phyloP scores from a whole-genome alignment of 2,113 vertebrate genomes.

The Carollia perspicillata region DNA sequence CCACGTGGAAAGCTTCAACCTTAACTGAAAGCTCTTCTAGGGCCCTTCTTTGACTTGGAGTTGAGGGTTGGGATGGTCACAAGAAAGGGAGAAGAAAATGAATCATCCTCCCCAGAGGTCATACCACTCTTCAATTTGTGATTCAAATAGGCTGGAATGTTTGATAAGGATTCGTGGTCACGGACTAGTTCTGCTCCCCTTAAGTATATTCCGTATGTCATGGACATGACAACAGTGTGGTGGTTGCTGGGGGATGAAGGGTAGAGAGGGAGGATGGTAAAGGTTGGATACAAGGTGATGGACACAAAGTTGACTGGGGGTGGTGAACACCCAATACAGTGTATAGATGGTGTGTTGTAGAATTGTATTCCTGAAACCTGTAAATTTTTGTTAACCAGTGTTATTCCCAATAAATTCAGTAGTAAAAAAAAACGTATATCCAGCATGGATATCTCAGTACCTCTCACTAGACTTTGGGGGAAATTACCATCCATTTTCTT shows the following conservation, averaged over 20 bases:
- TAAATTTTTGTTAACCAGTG: too few relatives aligned
- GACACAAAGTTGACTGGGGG: too few relatives aligned
- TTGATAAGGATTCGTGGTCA: background rate
- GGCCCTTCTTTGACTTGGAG: background rate
- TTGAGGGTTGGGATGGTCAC: background rate
- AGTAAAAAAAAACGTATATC: background rate
- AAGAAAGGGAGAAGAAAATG: background rate
- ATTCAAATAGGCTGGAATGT: background rate
- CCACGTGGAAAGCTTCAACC: background rate
- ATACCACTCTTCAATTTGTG: background rate
- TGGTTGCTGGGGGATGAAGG: too few relatives aligned
- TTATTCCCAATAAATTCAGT: too few relatives aligned
- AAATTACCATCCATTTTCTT: background rate
- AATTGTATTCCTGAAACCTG: too few relatives aligned
- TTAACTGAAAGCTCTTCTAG: background rate
- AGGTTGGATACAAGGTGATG: too few relatives aligned
- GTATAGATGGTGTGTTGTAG: too few relatives aligned
- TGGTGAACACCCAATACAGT: too few relatives aligned
- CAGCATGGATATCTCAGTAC: background rate
- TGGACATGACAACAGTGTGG: too few relatives aligned
- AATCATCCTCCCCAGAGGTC: background rate
- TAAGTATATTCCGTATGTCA: background rate
- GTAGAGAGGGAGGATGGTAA: too few relatives aligned
- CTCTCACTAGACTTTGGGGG: background rate
- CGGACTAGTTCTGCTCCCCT: background rate